phyloP scores from a whole-genome alignment of 2,797 vertebrate genomes.

The Buphagus erythrorhynchus region DNA sequence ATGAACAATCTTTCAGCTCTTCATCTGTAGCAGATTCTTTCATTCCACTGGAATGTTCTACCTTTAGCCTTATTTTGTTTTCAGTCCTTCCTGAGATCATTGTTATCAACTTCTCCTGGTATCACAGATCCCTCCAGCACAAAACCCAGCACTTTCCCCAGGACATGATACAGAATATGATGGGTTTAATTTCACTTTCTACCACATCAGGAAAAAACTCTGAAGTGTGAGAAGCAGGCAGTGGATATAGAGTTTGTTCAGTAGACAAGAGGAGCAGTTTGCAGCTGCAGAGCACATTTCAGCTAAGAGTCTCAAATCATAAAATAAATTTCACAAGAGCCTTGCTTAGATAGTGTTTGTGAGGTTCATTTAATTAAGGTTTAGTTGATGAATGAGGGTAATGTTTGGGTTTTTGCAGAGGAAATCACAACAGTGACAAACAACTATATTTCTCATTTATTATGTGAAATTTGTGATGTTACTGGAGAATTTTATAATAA shows the following conservation, averaged over 20 bases:
- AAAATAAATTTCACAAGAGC: background rate
- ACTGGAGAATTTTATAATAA: background rate
- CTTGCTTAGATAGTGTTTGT: background rate
- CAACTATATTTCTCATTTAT: background rate
- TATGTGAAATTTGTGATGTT: background rate
- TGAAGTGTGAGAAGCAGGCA: background rate
- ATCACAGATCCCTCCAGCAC: background rate
- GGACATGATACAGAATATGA: background rate
- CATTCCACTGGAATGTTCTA: background rate
- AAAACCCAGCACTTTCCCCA: background rate
- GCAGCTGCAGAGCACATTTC: conserved; percentile 6
- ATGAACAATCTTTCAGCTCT: background rate
- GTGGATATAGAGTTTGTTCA: background rate
- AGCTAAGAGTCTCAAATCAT: background rate
- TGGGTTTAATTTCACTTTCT: background rate
- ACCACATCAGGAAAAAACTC: background rate
- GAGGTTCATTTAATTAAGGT: background rate
- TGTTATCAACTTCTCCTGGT: background rate
- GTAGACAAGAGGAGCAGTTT: background rate
- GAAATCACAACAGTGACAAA: background rate
- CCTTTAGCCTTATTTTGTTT: background rate
- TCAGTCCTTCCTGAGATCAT: background rate
- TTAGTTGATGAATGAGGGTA: background rate
- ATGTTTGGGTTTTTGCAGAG: background rate
- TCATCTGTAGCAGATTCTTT: background rate